Conservation (phyloP, 23 tunicate species). For the Halocynthia aurantium region DNA sequence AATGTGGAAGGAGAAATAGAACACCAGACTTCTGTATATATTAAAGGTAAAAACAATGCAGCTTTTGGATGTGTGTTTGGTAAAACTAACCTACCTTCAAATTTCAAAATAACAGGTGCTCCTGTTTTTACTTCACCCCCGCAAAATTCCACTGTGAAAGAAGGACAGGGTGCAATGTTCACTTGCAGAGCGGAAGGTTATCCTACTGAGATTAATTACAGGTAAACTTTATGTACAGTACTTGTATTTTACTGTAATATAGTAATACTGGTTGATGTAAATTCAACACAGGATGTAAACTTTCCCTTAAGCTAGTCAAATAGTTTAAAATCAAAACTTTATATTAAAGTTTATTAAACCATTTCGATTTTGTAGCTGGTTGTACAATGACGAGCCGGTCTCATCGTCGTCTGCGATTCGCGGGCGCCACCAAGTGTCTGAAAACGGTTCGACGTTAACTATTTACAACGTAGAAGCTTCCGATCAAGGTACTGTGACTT, state of each 20-base stretch:
- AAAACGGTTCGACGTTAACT: slow-evolving; percentile 34
- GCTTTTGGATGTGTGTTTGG: not conserved
- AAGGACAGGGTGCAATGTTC: slow-evolving; percentile 62
- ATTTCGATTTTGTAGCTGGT: slow-evolving; percentile 40
- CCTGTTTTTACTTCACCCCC: slow-evolving; percentile 48
- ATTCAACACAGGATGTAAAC: not conserved
- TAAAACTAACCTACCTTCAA: not conserved
- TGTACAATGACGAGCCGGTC: slow-evolving; percentile 36
- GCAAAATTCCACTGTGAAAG: slow-evolving; percentile 46
- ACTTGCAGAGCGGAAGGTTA: slow-evolving; percentile 77
- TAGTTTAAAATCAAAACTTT: not conserved
- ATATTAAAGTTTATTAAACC: not conserved
- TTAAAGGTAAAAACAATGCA: slow-evolving; percentile 41
- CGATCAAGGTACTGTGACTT: slow-evolving; percentile 51
- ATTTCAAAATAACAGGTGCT: slow-evolving; percentile 43
- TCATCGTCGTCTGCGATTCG: not conserved
- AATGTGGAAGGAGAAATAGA: slow-evolving; percentile 50
- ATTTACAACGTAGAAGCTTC: slow-evolving; percentile 8
- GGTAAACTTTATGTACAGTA: slow-evolving; percentile 19
- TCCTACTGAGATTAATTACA: slow-evolving; percentile 62
- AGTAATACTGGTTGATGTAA: not conserved
- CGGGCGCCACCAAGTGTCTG: slow-evolving; percentile 1
- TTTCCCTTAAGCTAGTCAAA: not conserved
- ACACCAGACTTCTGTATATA: slow-evolving; percentile 55
- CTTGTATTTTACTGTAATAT: not conserved